Conservation (phyloP, 2,797 vertebrate species). For the Rousettus madagascariensis region DNA sequence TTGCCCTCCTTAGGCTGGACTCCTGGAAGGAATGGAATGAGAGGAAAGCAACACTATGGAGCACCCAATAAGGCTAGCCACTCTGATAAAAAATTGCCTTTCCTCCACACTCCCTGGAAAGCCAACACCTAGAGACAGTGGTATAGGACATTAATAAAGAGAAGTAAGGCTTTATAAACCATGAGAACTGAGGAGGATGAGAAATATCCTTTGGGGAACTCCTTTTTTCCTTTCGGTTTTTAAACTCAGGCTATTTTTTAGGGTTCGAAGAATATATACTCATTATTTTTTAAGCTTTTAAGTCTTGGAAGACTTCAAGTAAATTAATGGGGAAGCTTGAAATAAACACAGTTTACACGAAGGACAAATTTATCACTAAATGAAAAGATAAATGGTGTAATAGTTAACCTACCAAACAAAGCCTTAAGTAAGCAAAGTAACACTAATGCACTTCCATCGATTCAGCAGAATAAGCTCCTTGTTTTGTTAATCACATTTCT, state of each 20-base stretch:
- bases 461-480: not conserved
- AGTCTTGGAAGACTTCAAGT: not conserved
- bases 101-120: not conserved
- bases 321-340: not conserved
- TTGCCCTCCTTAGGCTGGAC: not conserved
- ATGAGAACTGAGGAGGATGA: not conserved
- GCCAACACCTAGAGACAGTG: not conserved
- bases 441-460: not conserved
- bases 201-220: not conserved
- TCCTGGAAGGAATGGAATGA: not conserved
- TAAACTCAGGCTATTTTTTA: not conserved
- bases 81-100: not conserved
- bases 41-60: not conserved
- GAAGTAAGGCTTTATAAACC: not conserved
- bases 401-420: not conserved
- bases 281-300: slow-evolving; percentile 53
- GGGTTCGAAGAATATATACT: not conserved
- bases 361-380: not conserved
- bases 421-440: slow-evolving; percentile 24
- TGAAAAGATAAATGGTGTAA: not conserved
- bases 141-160: not conserved
- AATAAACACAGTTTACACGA: slow-evolving; percentile 1
- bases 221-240: not conserved
- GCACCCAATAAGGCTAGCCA: not conserved
- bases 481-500: not conserved